Conservation (phyloP, 2,797 vertebrate species). For the Pseudochirops cupreus region DNA sequence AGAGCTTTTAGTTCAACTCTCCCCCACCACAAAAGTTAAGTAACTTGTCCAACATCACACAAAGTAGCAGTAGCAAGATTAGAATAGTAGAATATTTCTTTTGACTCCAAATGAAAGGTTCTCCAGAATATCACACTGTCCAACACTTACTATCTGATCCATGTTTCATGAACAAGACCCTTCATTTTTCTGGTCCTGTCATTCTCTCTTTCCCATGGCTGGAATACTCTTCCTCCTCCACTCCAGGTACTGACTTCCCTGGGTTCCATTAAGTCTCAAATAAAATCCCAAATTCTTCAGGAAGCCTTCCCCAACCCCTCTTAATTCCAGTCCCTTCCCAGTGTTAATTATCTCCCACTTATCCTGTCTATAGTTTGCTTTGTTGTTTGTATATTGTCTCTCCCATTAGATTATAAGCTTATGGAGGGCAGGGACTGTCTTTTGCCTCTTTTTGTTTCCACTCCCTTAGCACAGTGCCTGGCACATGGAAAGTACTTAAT, state of each 20-base stretch:
- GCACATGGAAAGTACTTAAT: not conserved
- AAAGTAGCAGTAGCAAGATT: not conserved
- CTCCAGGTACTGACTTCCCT: not conserved
- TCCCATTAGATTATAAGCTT: not conserved
- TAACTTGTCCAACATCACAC: not conserved
- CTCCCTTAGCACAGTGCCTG: not conserved
- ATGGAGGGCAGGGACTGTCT: not conserved
- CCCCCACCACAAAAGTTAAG: not conserved
- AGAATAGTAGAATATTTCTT: not conserved
- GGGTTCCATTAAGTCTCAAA: not conserved
- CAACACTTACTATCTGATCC: not conserved
- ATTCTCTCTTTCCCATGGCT: not conserved
- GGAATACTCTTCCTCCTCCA: not conserved
- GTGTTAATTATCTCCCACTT: not conserved
- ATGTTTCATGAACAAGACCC: not conserved
- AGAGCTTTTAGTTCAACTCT: not conserved
- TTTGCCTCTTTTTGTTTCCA: not conserved
- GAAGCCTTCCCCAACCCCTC: not conserved
- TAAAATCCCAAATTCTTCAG: not conserved
- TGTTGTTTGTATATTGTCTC: not conserved
- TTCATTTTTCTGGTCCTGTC: not conserved
- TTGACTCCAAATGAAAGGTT: not conserved
- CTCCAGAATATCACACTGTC: not conserved
- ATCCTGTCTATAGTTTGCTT: not conserved
- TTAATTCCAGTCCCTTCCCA: not conserved